phyloP scores from a whole-genome alignment of 1,140 invertebrate species.

The Drosophila arizonae region DNA sequence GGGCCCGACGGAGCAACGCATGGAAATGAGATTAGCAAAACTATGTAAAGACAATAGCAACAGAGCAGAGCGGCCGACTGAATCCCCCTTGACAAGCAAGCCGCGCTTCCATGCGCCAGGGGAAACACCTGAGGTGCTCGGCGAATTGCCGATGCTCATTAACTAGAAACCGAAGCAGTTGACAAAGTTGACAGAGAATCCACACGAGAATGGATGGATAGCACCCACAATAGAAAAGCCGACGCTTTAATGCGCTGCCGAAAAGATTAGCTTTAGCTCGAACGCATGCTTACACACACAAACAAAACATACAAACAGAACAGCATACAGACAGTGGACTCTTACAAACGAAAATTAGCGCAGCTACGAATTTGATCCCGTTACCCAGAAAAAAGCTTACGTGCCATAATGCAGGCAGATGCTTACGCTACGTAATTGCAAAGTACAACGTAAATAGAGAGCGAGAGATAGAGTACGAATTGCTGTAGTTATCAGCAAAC shows the following conservation, averaged over 20 bases:
- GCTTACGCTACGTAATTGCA: conserved; percentile 6
- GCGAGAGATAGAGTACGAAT: background rate
- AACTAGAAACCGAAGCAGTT: conserved; percentile 56
- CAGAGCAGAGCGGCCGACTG: conserved; percentile 12
- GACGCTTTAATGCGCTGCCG: conserved; percentile 30
- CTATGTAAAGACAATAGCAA: conserved; percentile 51
- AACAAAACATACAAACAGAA: background rate
- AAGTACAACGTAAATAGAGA: conserved; percentile 5
- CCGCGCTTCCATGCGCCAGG: conserved; percentile 45
- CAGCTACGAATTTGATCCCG: conserved; percentile 9
- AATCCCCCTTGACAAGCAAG: conserved; percentile 16
- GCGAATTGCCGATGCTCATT: conserved; percentile 64
- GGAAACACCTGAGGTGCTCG: conserved; percentile 72
- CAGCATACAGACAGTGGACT: background rate
- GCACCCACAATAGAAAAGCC: background rate
- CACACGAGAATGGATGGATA: conserved; percentile 3
- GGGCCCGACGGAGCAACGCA: conserved; percentile 61
- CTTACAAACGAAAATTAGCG: background rate
- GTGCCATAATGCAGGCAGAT: conserved; percentile 11
- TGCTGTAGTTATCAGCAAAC: conserved; percentile 4
- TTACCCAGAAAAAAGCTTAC: conserved; percentile 10
- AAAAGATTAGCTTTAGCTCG: background rate
- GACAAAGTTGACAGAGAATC: conserved; percentile 37
- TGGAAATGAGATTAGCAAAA: conserved; percentile 74
- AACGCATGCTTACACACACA: background rate